Evolutionary conservation across 2,888 invertebrate species (phyloP), one percentile per base, ranked within the genome.

Genomic region (Mythimna lalbum): DNA sequence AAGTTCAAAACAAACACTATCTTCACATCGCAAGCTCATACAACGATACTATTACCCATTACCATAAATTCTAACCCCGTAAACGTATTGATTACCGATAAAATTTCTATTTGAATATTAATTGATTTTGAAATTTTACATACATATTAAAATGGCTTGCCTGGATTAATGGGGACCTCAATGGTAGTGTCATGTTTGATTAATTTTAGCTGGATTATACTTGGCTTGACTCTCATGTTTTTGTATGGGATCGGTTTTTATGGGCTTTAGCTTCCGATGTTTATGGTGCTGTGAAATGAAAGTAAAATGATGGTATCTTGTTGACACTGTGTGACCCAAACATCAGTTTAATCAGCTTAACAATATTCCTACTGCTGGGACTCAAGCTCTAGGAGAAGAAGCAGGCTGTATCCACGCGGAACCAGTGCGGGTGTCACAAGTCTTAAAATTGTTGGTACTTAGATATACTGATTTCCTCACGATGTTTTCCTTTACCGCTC

Each of bases 51-150:
- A 60, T 78, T 70, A 78, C 67, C 7, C 57, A 75, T 80, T 67
- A 69, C 39, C 77, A 84, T 83, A 82, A 66, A 69, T 55, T 68
- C 59, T 66, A 69, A 68, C 36, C 63, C 62, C 19, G 71, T 59
- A 64, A 77, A 63, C 61, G 78, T 80, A 84, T 86, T 74, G 86
- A 81, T 80, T 81, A 83, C 76, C 76, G 76, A 84, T 81, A 79
- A 79, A 80, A 86, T 76, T 78, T 83, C 49, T 78, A 78, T 84
- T 85, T 84, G 85, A 85, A 86, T 86, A 83, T 86, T 85, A 85
- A 86, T 86, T 84, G 78, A 81, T 81, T 86, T 84, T 73, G 81
- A 73, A 77, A 83, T 76, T 81, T 81, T 83, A 83, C 86, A 83
- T 83, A 73, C 74, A 76, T 81, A 80, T 75, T 85, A 76, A 85